Evolutionary conservation across 2,113 vertebrate species (phyloP).

Genomic region (Catagonus wagneri): DNA sequence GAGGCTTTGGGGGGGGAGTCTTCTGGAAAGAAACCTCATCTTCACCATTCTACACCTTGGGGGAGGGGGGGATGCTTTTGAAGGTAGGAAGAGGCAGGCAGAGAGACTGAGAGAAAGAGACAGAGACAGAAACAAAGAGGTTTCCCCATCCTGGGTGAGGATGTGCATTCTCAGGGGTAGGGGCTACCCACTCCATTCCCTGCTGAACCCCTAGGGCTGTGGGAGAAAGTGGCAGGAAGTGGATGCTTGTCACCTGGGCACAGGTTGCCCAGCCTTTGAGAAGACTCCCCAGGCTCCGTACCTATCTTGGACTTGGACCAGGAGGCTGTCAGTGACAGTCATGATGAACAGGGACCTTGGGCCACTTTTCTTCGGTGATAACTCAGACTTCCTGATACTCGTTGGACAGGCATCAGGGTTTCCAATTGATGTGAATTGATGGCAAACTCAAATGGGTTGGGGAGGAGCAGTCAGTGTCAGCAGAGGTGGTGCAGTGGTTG

Average conservation of each 20-base stretch:
- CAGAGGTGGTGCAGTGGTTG: too few species aligned
- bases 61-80: neutral
- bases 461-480: accelerated
- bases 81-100: neutral
- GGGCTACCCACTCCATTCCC: neutral
- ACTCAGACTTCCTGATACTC: too few species aligned
- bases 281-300: neutral
- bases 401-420: neutral
- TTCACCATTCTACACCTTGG: neutral
- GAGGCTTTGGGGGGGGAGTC: too few species aligned
- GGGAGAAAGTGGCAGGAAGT: neutral
- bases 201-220: too few species aligned
- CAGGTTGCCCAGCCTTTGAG: neutral
- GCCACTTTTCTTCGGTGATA: neutral
- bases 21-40: neutral
- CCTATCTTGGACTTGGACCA: neutral
- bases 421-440: neutral
- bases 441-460: neutral
- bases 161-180: neutral
- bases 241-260: neutral
- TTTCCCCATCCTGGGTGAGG: neutral
- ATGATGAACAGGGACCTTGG: neutral
- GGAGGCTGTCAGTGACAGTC: neutral
- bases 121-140: neutral
- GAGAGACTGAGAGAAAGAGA: too few species aligned